phyloP scores from a whole-genome alignment of 2,113 vertebrate species.

The Bucco capensis region DNA sequence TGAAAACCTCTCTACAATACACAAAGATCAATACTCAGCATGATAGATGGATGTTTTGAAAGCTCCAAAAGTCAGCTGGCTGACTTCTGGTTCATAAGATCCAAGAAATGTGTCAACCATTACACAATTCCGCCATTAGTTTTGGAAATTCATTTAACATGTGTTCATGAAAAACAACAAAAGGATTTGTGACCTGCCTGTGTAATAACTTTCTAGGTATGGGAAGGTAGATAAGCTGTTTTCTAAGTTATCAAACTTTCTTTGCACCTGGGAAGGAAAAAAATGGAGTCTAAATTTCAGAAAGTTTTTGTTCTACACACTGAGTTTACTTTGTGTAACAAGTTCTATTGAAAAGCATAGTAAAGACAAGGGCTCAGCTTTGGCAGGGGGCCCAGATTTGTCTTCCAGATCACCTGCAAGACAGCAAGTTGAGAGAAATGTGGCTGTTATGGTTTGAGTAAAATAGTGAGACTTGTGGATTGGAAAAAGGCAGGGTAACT shows the following conservation, averaged over 20 bases:
- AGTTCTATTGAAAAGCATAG: not conserved
- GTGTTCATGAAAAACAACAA: slow-evolving; percentile 25
- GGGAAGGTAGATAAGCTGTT: not conserved
- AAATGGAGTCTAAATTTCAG: slow-evolving; percentile 38
- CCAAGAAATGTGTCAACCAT: not conserved
- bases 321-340: not conserved
- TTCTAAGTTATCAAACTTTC: slow-evolving; percentile 21
- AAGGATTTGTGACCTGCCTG: not conserved
- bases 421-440: not conserved
- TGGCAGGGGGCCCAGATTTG: not conserved
- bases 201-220: not conserved
- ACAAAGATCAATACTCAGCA: not conserved
- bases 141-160: slow-evolving; percentile 35
- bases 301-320: slow-evolving; percentile 1
- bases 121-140: not conserved
- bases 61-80: not conserved
- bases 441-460: too few relatives aligned
- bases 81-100: slow-evolving; percentile 1
- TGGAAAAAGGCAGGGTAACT: too few relatives aligned
- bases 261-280: slow-evolving; percentile 35
- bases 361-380: not conserved
- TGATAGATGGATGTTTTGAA: slow-evolving; percentile 30
- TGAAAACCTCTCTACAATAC: not conserved
- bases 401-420: not conserved
- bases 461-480: too few relatives aligned